Evolutionary conservation across 2,888 invertebrate species (phyloP), one percentile per base, ranked within the genome.

Genomic region (Dioctria rufipes): DNA sequence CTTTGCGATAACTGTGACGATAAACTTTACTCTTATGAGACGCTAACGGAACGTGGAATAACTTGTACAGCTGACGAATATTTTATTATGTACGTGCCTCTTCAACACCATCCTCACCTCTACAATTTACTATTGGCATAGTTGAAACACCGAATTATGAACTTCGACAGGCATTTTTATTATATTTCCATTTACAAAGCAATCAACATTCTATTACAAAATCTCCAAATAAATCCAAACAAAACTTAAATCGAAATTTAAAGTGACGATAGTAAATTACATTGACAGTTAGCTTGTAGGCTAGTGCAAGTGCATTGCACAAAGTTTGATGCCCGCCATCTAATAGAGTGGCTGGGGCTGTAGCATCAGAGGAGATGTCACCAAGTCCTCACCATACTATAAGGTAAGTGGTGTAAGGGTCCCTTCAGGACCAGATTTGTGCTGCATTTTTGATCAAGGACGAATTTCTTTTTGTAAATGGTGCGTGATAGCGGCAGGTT

Each of bases 1-100:
- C 89, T 94, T 71, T 94, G 94, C 88, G 94, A 94, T 86, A 93
- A 92, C 86, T 94, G 94, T 87, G 94, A 94, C 88, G 93, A 93
- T 81, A 94, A 94, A 87, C 92, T 94, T 86, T 92, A 93, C 83
- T 90, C 91, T 69, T 87, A 90, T 71, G 88, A 90, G 83, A 90
- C 91, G 84, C 91, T 91, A 86, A 89, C 90, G 90, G 90, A 90
- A 84, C 90, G 90, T 83, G 91, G 91, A 86, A 89, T 88, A 82
- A 87, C 88, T 51, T 91, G 91, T 83, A 89, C 88, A 83, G 85
- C 86, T 13, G 86, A 89, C 51, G 87, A 87, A 66, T 87, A 88
- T 67, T 89, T 87, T 82, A 88, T 25, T 25, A 25, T 25, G n/a
- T 90, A 58, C 89, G 91, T 83, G 88, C 90, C 78, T 87, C 88